Evolutionary conservation across 2,797 vertebrate species (phyloP).

Genomic region (Parambassis ranga): DNA sequence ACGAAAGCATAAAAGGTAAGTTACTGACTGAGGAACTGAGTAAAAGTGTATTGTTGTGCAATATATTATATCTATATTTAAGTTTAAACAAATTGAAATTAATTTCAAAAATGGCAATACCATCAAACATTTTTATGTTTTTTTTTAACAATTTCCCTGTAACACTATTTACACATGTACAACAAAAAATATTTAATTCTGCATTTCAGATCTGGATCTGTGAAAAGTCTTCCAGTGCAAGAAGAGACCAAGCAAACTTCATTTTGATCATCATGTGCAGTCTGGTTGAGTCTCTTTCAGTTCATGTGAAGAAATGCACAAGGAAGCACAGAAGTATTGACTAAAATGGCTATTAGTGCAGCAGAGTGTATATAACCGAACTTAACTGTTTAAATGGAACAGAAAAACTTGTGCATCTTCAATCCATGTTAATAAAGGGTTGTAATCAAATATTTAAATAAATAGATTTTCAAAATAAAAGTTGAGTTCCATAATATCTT

Average conservation of each 20-base stretch:
- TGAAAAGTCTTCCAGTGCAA: neutral
- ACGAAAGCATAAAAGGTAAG: conserved; percentile 37
- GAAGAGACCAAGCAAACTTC: conserved; percentile 20
- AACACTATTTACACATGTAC: neutral
- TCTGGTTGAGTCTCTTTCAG: neutral
- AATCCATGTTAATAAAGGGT: too few species aligned
- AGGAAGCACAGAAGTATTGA: neutral
- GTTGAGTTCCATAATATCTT: too few species aligned
- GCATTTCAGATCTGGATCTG: conserved; percentile 49
- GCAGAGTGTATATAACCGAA: too few species aligned
- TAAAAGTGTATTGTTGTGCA: too few species aligned
- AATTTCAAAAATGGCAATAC: too few species aligned
- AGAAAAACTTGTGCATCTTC: neutral
- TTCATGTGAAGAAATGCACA: neutral
- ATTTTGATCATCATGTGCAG: conserved; percentile 37
- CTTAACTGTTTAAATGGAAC: too few species aligned
- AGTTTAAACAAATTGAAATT: too few species aligned
- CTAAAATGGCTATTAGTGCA: too few species aligned
- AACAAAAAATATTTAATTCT: neutral
- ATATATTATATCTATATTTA: too few species aligned
- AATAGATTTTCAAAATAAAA: neutral
- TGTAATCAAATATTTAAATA: neutral
- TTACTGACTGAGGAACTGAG: too few species aligned
- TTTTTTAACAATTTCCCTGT: neutral
- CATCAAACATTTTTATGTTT: neutral